Evolutionary conservation across 1,140 invertebrate species (phyloP).

Genomic region (Ylistrum balloti): DNA sequence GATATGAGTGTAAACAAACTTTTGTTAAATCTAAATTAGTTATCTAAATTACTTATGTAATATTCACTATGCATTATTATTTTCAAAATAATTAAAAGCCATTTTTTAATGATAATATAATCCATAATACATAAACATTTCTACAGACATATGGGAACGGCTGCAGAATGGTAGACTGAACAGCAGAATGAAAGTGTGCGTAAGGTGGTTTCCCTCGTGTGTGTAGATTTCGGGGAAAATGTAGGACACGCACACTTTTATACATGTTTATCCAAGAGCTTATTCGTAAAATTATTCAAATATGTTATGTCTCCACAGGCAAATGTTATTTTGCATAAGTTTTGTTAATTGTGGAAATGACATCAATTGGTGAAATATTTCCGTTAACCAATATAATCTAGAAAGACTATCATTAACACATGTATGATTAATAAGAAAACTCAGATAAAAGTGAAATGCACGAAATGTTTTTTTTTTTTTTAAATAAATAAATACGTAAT

Average conservation of each 20-base stretch:
- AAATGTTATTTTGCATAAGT: too few relatives aligned
- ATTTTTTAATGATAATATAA: not conserved
- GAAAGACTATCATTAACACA: too few relatives aligned
- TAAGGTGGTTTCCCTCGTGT: slow-evolving; percentile 32
- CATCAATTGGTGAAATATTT: too few relatives aligned
- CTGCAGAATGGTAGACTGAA: not conserved
- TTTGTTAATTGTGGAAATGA: too few relatives aligned
- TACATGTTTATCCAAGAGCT: too few relatives aligned
- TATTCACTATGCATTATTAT: not conserved
- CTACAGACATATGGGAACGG: not conserved
- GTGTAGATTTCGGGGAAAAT: slow-evolving; percentile 33
- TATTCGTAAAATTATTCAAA: too few relatives aligned
- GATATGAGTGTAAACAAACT: not conserved
- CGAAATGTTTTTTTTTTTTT: too few relatives aligned
- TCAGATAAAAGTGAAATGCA: too few relatives aligned
- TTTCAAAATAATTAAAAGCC: not conserved
- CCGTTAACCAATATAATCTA: too few relatives aligned
- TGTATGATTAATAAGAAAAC: too few relatives aligned
- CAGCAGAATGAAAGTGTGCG: slow-evolving; percentile 25
- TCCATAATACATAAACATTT: not conserved
- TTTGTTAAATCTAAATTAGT: not conserved
- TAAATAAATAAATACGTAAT: too few relatives aligned
- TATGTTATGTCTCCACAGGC: too few relatives aligned
- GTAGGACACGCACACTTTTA: not conserved
- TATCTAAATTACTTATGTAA: not conserved